Evolutionary conservation across 1,140 invertebrate species (phyloP), one percentile per base, ranked within the genome.

Genomic region (Dendroctonus valens): DNA sequence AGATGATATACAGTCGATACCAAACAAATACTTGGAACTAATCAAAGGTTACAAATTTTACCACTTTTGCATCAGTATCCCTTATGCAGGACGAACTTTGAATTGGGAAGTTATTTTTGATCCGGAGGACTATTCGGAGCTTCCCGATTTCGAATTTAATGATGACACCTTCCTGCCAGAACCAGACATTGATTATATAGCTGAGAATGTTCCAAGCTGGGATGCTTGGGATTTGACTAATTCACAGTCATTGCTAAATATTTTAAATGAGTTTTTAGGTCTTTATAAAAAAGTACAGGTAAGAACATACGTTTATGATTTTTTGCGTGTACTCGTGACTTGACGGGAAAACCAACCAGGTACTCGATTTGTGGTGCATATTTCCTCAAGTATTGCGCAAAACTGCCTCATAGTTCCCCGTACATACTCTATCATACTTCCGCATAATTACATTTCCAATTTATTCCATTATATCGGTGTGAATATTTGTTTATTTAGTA

Each of bases 141-240:
- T 77, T 5, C 78, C 78, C 15, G 78, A 80, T 72, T 80, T 80
- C 69, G 66, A 74, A 63, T 78, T 80, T 59, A 69, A 73, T 57
- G 73, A 77, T 68, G 71, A 75, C 26, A 49, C 64, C 26, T 80
- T 80, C 69, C 53, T 77, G 9, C 39, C 61, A 46, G 73, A 77
- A 65, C 69, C 73, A 5, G 71, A 78, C 58, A 59, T 74, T n/a
- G 69, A 77, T 54, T 58, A 66, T 26, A 70, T 79, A 26, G 57
- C 69, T 39, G 68, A 75, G 55, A 54, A 75, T 65, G 41, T 80
- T 7, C 78, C 78, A 6, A 71, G 68, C 60, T 72, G 75, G 55
- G 51, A 59, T 3, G 73, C 73, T 57, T 80, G 78, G 78, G 60
- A 79, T 70, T 46, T 74, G 26, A 62, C 72, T n/a, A 69, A 79